Percentiles rank a stretch among this genome's conserved stretches.
These are phyloP conservation scores for Platyura marginata DNA, from an alignment of 1,140 invertebrate species.

Conservation along the genomic window DNA sequence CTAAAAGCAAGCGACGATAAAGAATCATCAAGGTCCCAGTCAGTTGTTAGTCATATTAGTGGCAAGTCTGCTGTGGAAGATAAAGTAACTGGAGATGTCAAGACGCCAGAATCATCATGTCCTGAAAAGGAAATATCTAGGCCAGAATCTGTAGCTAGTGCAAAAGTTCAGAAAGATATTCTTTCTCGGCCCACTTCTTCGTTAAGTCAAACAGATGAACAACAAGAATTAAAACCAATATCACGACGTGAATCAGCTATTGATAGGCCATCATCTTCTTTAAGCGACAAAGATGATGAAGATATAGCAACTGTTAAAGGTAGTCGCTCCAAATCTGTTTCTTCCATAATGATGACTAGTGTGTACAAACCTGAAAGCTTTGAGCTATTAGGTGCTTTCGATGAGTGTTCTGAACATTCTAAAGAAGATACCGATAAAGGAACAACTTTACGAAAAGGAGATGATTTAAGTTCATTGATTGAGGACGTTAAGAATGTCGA, in stretches of 20 bases:
- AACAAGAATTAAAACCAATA: too few species aligned
- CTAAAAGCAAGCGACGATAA: conserved; percentile 3
- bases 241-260: conserved; percentile 16
- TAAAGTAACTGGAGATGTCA: too few species aligned
- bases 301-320: conserved; percentile 14
- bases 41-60: conserved; percentile 4
- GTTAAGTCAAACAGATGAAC: not conserved
- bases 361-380: conserved; percentile 17
- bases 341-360: conserved; percentile 25
- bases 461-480: not conserved
- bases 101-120: too few species aligned
- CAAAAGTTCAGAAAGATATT: not conserved
- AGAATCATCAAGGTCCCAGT: not conserved
- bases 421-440: not conserved
- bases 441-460: not conserved
- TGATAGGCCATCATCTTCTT: conserved; percentile 16
- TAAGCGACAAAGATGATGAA: conserved; percentile 15
- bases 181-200: not conserved
- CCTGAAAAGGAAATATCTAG: too few species aligned
- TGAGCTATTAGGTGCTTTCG: conserved; percentile 5
- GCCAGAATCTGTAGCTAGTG: not conserved
- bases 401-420: conserved; percentile 5
- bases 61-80: conserved; percentile 4
- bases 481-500: not conserved
- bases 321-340: conserved; percentile 20